Conservation (phyloP, 2,888 invertebrate genomes). For the Melinaea menophilus region DNA sequence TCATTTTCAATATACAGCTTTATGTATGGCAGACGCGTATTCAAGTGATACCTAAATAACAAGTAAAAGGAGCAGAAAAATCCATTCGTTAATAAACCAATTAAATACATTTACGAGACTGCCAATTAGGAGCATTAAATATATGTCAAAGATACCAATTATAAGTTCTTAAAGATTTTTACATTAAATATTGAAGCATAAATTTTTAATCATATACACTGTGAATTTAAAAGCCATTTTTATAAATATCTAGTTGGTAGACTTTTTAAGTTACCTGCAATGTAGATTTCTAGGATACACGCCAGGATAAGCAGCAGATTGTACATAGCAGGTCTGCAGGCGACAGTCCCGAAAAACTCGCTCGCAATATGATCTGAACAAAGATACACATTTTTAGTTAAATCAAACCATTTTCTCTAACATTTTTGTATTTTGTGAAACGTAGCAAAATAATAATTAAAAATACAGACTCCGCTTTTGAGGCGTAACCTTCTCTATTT, state of each 20-base stretch:
- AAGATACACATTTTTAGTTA: constrained; percentile 7
- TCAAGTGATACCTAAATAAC: constrained; percentile 84
- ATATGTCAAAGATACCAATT: no score
- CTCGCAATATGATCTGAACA: constrained; percentile 88
- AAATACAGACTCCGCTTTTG: not conserved
- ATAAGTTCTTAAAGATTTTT: no score
- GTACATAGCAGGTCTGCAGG: constrained; percentile 94
- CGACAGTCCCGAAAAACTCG: constrained; percentile 91
- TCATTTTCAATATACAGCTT: constrained; percentile 95
- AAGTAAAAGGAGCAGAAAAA: not conserved
- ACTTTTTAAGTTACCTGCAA: constrained; percentile 75
- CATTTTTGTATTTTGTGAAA: no score
- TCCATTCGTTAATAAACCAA: not conserved
- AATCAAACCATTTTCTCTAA: no score
- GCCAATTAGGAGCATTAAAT: no score
- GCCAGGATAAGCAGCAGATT: constrained; percentile 95
- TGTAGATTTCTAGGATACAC: constrained; percentile 94
- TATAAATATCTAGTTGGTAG: not conserved
- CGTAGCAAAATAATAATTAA: not conserved
- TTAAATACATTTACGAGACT: not conserved
- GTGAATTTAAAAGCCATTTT: not conserved
- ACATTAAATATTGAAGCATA: no score
- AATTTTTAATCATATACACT: no score
- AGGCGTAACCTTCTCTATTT: not conserved
- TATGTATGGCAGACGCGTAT: constrained; percentile 92